Evolutionary conservation across 1,140 invertebrate species (phyloP).

Genomic region (Neotoxoptera formosana): DNA sequence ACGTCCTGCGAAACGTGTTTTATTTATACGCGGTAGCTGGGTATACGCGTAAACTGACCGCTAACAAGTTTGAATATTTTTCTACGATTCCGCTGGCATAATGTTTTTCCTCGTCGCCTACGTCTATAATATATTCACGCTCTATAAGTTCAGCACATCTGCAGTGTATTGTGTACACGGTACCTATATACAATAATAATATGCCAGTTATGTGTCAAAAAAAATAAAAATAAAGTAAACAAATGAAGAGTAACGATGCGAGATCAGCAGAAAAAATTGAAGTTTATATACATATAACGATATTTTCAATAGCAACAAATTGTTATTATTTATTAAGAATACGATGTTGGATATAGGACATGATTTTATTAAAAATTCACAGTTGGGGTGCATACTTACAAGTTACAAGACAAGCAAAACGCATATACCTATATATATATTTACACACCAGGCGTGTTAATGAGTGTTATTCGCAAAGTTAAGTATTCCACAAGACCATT

Average conservation of each 20-base stretch:
- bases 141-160: not conserved
- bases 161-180: not conserved
- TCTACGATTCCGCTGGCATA: not conserved
- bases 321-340: constrained; percentile 9
- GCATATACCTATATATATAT: not conserved
- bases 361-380: not conserved
- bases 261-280: not conserved
- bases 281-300: not conserved
- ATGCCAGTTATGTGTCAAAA: not conserved
- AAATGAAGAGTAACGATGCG: not conserved
- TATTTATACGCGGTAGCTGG: not conserved
- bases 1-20: not conserved
- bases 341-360: not conserved
- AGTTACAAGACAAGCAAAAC: not conserved
- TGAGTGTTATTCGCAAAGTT: not conserved
- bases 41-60: not conserved
- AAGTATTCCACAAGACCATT: not conserved
- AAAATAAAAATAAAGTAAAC: not conserved
- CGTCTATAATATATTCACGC: not conserved
- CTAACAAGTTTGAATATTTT: not conserved
- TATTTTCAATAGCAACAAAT: not conserved
- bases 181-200: not conserved
- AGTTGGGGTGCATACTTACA: not conserved
- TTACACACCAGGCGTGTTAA: not conserved
- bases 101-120: not conserved